Conservation (phyloP, 53 echinoderm and acorn worm species). For the Hippasteria phrygiana region DNA sequence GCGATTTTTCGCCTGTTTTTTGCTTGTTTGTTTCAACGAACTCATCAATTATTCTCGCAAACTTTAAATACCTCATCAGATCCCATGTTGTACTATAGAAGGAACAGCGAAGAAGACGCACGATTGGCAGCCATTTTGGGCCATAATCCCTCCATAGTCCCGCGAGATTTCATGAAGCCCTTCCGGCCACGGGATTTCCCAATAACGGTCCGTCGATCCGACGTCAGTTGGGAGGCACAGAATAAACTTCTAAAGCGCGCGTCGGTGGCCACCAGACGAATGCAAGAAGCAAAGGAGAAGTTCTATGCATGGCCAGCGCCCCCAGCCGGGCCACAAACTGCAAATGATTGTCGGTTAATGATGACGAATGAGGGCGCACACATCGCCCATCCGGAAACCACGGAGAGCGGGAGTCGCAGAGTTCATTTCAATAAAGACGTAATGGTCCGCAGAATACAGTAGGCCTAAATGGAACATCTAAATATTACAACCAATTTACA, state of each 20-base stretch:
- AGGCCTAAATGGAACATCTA: no score
- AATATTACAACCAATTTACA: no score
- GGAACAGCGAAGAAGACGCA: background rate
- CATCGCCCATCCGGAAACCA: background rate
- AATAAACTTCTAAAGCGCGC: constrained; percentile 8
- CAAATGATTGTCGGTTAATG: background rate
- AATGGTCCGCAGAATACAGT: background rate
- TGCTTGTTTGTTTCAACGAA: no score
- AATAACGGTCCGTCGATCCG: background rate
- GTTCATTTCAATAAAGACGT: constrained; percentile 11
- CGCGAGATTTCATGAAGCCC: constrained; percentile 30
- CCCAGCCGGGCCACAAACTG: background rate
- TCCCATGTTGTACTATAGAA: background rate
- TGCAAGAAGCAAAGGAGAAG: background rate
- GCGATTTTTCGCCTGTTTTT: no score
- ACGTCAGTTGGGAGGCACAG: constrained; percentile 32
- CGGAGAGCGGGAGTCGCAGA: background rate
- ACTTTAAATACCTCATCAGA: background rate
- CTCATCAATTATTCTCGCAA: no score
- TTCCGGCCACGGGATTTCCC: constrained; percentile 6
- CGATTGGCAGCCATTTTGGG: background rate
- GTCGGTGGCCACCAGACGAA: background rate
- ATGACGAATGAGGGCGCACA: background rate
- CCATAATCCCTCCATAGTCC: constrained; percentile 24
- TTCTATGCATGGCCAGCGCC: constrained; percentile 35